A percentile compares a stretch with the other conserved stretches of the same genome.
phyloP scores from a whole-genome alignment of 1,140 invertebrate genomes.

The Watersipora subatra region DNA sequence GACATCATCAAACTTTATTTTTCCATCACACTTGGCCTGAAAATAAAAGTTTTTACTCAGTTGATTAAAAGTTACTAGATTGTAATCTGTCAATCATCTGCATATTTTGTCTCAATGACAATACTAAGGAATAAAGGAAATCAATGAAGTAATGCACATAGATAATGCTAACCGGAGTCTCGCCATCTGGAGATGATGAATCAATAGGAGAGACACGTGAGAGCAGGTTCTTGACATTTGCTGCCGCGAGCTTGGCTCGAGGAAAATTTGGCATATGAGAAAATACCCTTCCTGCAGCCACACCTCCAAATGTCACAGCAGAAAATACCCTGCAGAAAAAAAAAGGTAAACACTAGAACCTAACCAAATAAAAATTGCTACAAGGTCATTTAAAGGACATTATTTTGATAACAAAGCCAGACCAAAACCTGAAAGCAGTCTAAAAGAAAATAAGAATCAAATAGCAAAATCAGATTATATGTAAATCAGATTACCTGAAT shows the following conservation, averaged over 20 bases:
- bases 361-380: too few species aligned
- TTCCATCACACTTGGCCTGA: constrained; percentile 40
- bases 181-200: constrained; percentile 23
- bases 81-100: too few species aligned
- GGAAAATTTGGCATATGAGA: constrained; percentile 76
- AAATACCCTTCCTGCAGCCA: constrained; percentile 69
- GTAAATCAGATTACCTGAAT: too few species aligned
- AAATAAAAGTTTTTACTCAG: neutral
- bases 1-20: constrained; percentile 57
- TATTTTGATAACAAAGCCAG: too few species aligned
- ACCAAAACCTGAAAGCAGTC: too few species aligned
- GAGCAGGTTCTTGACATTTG: constrained; percentile 42
- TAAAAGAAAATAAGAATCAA: too few species aligned
- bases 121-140: neutral
- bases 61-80: too few species aligned
- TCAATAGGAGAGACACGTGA: constrained; percentile 44
- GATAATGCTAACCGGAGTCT: constrained; percentile 15
- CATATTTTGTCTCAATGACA: too few species aligned
- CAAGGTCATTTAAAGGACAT: too few species aligned
- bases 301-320: constrained; percentile 68
- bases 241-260: constrained; percentile 66
- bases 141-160: neutral
- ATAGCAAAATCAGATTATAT: too few species aligned
- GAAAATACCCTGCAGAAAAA: constrained; percentile 56
- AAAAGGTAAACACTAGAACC: too few species aligned